phyloP scores from a whole-genome alignment of 2,888 invertebrate species.

The Ochropleura plecta region DNA sequence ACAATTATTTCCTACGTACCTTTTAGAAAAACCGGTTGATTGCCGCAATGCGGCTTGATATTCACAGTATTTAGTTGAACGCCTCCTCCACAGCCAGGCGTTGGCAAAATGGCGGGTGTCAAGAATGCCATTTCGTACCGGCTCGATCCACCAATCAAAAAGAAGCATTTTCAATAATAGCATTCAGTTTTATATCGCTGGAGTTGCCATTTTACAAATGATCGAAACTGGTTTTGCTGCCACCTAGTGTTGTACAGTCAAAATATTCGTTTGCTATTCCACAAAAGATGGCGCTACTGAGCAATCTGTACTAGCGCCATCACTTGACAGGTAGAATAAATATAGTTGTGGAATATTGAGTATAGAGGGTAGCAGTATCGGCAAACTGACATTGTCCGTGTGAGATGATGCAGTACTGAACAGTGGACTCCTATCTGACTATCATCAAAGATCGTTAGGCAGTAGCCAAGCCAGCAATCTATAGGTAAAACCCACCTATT shows the following conservation, averaged over 20 bases:
- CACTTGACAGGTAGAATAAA: conserved; percentile 1
- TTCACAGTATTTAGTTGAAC: conserved; percentile 55
- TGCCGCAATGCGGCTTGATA: conserved; percentile 85
- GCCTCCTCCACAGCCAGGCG: conserved; percentile 59
- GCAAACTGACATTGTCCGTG: background rate
- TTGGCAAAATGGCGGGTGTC: conserved; percentile 84
- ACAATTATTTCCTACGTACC: conserved; percentile 73
- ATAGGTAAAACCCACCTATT: background rate
- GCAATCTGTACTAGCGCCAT: background rate
- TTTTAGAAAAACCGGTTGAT: conserved; percentile 73
- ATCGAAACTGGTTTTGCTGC: conserved; percentile 31
- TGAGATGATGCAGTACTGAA: background rate
- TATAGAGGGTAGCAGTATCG: conserved; percentile 62
- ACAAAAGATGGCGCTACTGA: conserved; percentile 47
- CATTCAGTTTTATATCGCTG: conserved; percentile 78
- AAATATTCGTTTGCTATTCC: conserved; percentile 16
- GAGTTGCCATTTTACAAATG: conserved; percentile 77
- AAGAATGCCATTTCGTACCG: conserved; percentile 69
- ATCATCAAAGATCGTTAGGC: background rate
- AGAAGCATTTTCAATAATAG: conserved; percentile 76
- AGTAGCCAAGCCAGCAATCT: too few species aligned
- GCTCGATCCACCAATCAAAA: conserved; percentile 84
- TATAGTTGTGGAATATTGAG: background rate
- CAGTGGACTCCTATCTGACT: background rate
- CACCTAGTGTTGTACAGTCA: conserved; percentile 70